Base-by-base conservation (phyloP, 2,113 vertebrate genomes). In the Scortum barcoo region DNA sequence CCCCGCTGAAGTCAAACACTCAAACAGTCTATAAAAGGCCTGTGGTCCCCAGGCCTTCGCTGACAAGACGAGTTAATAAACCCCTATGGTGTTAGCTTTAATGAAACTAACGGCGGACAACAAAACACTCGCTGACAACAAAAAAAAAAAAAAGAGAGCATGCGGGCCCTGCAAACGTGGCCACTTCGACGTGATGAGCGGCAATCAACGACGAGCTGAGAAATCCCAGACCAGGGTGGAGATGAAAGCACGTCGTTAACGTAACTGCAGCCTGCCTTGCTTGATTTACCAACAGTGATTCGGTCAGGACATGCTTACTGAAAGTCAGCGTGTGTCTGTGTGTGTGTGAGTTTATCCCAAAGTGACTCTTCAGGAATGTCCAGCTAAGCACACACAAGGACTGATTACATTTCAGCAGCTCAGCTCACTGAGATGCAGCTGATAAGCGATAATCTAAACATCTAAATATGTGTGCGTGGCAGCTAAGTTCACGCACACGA, bases 1-100 rank as follows among this genome's bases (percentile, higher is more conserved):
- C 16, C 58, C 85, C 14, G 2, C 86, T 63, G 76, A 90, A 82
- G 66, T 71, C 73, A 81, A 82, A 81, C 83, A 86, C 80, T 80
- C 67, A 76, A 57, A 79, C 61, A 10, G 5, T 17, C 70, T 36
- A 24, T 54, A 77, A 89, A 89, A 84, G 77, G 58, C 74, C 76
- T 58, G 24, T 4, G 50, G 78, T n/a, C 83, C 38, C 24, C n/a
- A 22, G 86, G 51, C 17, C 61, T 46, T 20, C 26, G 79, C 76
- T 28, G 78, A 89, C 83, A 83, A 60, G 72, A 83, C 13, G 79
- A 92, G 91, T 86, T 93, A 83, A 90, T 85, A 91, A 92, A 89
- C 75, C 72, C 82, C 67, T 44, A 13, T 6, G 63, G 87, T 77
- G 81, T 80, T 73, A 63, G 48, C 87, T 87, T 90, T 80, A 88